These are phyloP conservation scores for Graptemys geographica DNA, from an alignment of 2,797 vertebrate species.

Conservation along the genomic window DNA sequence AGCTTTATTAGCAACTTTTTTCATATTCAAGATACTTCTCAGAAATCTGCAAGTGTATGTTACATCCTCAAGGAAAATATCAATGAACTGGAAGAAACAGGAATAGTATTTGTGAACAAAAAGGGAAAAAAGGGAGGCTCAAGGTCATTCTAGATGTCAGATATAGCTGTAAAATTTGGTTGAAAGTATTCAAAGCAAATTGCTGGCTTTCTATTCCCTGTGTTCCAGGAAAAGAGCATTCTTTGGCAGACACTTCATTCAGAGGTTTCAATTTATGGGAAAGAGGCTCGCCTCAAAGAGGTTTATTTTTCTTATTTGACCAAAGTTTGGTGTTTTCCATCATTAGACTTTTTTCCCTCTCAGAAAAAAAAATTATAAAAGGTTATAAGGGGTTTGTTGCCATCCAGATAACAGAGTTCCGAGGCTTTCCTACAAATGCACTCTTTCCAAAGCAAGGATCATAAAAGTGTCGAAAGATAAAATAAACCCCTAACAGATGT, in stretches of 20 bases:
- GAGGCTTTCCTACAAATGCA: background rate
- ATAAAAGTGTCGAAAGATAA: slow-evolving; percentile 10
- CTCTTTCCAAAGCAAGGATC: background rate
- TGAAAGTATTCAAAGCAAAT: slow-evolving; percentile 67
- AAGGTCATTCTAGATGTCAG: slow-evolving; percentile 60
- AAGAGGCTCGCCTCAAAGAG: slow-evolving; percentile 75
- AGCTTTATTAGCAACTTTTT: slow-evolving; percentile 64
- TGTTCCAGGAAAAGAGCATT: slow-evolving; percentile 75
- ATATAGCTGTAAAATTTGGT: slow-evolving; percentile 65
- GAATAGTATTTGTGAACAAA: slow-evolving; percentile 20
- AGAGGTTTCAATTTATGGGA: slow-evolving; percentile 76
- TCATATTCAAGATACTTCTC: slow-evolving; percentile 42
- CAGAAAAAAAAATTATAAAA: background rate
- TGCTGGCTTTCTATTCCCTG: slow-evolving; percentile 70
- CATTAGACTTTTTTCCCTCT: slow-evolving; percentile 41
- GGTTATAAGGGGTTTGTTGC: slow-evolving; percentile 31
- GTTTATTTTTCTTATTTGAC: slow-evolving; percentile 76
- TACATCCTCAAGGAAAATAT: slow-evolving; percentile 58
- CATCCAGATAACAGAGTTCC: slow-evolving; percentile 36
- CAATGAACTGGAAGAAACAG: slow-evolving; percentile 42
- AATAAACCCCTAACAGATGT: background rate
- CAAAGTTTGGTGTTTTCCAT: slow-evolving; percentile 71
- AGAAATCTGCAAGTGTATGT: slow-evolving; percentile 51
- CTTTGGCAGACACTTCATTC: slow-evolving; percentile 70
- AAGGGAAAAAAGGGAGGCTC: slow-evolving; percentile 45